Evolutionary conservation across 2,888 invertebrate species (phyloP), one percentile per base, ranked within the genome.

Genomic region (Timandra comae): DNA sequence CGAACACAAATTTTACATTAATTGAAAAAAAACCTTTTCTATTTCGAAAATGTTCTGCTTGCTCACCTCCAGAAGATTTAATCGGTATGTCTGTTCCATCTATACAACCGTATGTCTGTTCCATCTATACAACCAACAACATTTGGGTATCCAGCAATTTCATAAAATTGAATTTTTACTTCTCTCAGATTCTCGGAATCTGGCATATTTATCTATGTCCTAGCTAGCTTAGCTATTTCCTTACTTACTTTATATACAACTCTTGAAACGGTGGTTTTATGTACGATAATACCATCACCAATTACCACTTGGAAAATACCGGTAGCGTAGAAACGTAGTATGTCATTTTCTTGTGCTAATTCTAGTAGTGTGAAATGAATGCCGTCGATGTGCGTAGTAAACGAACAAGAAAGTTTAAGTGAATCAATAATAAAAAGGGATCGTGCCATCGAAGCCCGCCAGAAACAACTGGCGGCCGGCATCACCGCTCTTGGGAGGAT

Each of bases 61-160:
- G 26, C 4, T 25, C 24, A 9, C 24, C 24, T 9, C 24, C 24
- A 8, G 24, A 10, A 28, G 36, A 39, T 26, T 44, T 33, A 11
- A 41, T 39, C 30, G 29, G 35, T 28, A 38, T 38, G n/a, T 24
- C 35, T 6, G 41, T 30, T 29, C 41, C 41, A 27, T 44, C 42
- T 12, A 43, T 11, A 29, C 37, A 38, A 29, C 43, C 43, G 35
- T 27, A 38, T 38, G n/a, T 22, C 35, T 7, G 41, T 31, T 29
- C 41, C 41, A 27, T 44, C 42, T 16, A 43, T 10, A 29, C 37
- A 38, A 29, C 42, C 43, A 22, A 43, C 33, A 2, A 38, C 36
- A 33, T 38, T 35, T 21, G 48, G 45, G 27, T 44, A 41, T n/a
- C 38, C 22, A 9, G 10, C 24, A 4, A 24, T 24, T 1, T 6